Evolutionary conservation across 2,113 vertebrate species (phyloP).

Genomic region (Speoplatyrhinus poulsoni): DNA sequence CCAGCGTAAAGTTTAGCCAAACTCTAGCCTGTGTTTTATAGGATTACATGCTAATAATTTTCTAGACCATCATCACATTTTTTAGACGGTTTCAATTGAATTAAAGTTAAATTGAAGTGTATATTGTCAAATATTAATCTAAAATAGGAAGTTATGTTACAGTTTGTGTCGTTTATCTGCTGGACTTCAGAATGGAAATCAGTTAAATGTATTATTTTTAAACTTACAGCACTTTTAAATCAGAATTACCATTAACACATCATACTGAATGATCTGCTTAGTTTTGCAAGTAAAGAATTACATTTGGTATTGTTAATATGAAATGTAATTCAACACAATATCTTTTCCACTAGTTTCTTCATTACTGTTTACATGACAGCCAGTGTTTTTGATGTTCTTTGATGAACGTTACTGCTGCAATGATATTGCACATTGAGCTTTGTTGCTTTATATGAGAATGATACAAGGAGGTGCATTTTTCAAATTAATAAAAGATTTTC

Average conservation of each 20-base stretch:
- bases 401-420: conserved; percentile 57
- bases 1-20: conserved; percentile 23
- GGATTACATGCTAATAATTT: conserved; percentile 56
- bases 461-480: conserved; percentile 65
- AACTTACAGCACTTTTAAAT: conserved; percentile 64
- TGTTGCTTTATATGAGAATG: conserved; percentile 63
- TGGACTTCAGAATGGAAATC: conserved; percentile 43
- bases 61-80: conserved; percentile 31
- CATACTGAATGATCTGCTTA: conserved; percentile 24
- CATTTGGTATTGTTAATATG: conserved; percentile 36
- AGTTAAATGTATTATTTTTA: conserved; percentile 57
- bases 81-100: conserved; percentile 17
- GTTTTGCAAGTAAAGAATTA: conserved; percentile 24
- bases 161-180: conserved; percentile 61
- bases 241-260: conserved; percentile 49
- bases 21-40: conserved; percentile 36
- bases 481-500: conserved; percentile 65
- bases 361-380: conserved; percentile 58
- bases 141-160: conserved; percentile 41
- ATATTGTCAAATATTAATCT: conserved; percentile 34
- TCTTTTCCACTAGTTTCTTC: conserved; percentile 30
- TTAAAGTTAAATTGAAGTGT: conserved; percentile 45
- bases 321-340: conserved; percentile 24
- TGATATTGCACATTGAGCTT: conserved; percentile 71
- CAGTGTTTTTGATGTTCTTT: conserved; percentile 56